Conservation (phyloP, 2,888 invertebrate genomes). For the Aphodius sticticus region DNA sequence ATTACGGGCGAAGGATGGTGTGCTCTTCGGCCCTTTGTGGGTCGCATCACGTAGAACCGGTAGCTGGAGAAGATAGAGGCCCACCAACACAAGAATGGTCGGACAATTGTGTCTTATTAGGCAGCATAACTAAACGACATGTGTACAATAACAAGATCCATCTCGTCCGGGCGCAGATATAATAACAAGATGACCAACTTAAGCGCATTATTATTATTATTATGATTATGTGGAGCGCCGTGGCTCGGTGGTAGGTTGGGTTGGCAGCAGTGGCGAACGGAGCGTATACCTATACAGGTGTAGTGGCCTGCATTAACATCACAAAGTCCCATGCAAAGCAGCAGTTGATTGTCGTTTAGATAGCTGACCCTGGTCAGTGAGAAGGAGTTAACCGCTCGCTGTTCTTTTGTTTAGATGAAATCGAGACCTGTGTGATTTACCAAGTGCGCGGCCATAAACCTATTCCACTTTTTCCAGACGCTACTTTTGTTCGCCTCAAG, state of each 20-base stretch:
- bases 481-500: background rate
- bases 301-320: constrained; percentile 52
- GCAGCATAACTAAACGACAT: constrained; percentile 54
- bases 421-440: constrained; percentile 27
- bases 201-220: constrained; percentile 51
- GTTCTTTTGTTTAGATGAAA: constrained; percentile 37
- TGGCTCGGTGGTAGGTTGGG: constrained; percentile 43
- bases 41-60: constrained; percentile 43
- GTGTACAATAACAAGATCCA: constrained; percentile 49
- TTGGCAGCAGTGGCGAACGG: constrained; percentile 14
- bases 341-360: constrained; percentile 53
- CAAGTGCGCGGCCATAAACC: constrained; percentile 20
- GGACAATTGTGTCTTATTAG: constrained; percentile 54
- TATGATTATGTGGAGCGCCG: constrained; percentile 49
- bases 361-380: constrained; percentile 40
- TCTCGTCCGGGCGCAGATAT: constrained; percentile 44
- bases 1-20: constrained; percentile 36
- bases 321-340: constrained; percentile 54
- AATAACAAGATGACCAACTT: constrained; percentile 44
- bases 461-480: constrained; percentile 7
- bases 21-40: constrained; percentile 29
- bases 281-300: constrained; percentile 50
- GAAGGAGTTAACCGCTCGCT: constrained; percentile 36
- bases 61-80: constrained; percentile 36
- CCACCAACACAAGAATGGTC: constrained; percentile 45